phyloP scores from a whole-genome alignment of 2,797 vertebrate genomes.

The Schizothorax lantsangensis region DNA sequence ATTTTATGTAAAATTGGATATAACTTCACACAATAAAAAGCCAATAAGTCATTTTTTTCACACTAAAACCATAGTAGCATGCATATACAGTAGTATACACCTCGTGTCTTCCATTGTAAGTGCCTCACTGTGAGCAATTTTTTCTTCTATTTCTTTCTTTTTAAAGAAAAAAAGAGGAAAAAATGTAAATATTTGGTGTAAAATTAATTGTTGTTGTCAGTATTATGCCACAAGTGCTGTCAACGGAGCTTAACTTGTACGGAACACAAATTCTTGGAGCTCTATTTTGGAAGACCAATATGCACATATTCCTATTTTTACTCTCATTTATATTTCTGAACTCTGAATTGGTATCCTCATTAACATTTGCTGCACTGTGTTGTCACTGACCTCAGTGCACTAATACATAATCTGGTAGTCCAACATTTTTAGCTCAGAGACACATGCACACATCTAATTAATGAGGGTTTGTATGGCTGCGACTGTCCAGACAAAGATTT shows the following conservation, averaged over 20 bases:
- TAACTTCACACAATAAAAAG: background rate
- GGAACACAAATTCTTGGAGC: background rate
- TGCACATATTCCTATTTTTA: background rate
- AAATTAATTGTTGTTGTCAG: background rate
- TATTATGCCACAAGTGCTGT: background rate
- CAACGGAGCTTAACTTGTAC: background rate
- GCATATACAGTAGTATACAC: background rate
- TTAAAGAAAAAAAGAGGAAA: background rate
- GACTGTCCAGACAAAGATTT: conserved; percentile 43
- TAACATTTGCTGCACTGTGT: conserved; percentile 10
- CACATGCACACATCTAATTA: conserved; percentile 17
- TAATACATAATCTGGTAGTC: background rate
- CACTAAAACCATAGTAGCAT: background rate
- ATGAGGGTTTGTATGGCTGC: conserved; percentile 6
- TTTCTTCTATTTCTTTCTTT: background rate
- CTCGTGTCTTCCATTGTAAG: background rate
- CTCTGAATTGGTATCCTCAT: background rate
- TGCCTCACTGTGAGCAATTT: background rate
- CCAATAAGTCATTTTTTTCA: background rate
- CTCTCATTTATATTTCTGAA: background rate
- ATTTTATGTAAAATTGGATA: background rate
- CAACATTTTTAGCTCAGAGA: background rate
- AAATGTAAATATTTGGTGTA: background rate
- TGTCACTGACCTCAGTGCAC: background rate
- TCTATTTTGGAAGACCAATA: background rate